Evolutionary conservation across 1,140 invertebrate genomes (phyloP).

Genomic region (Lineus longissimus): DNA sequence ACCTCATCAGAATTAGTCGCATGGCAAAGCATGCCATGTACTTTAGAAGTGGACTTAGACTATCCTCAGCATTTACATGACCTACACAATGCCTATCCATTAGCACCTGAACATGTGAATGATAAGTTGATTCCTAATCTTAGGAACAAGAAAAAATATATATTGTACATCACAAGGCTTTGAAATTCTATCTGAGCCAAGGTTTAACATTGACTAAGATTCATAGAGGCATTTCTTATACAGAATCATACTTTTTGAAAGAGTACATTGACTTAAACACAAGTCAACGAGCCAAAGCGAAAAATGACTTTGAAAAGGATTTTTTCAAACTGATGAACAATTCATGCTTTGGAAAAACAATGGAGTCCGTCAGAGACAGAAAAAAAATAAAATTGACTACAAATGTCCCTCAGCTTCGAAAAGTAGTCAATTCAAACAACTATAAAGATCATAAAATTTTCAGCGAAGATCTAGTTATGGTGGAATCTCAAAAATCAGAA

Average conservation of each 20-base stretch:
- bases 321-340: too few relatives aligned
- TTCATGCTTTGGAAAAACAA: constrained; percentile 1
- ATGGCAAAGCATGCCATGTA: constrained; percentile 37
- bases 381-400: neutral
- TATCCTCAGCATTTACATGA: constrained; percentile 55
- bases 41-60: constrained; percentile 52
- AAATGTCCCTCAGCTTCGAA: neutral
- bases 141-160: constrained; percentile 21
- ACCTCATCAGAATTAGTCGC: too few relatives aligned
- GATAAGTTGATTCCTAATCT: constrained; percentile 25
- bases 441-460: too few relatives aligned
- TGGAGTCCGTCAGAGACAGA: constrained; percentile 1
- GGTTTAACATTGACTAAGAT: neutral
- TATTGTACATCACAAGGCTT: constrained; percentile 15
- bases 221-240: too few relatives aligned
- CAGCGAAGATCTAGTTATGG: too few relatives aligned
- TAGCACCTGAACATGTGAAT: constrained; percentile 43
- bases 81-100: constrained; percentile 56
- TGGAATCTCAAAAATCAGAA: too few relatives aligned
- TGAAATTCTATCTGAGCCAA: too few relatives aligned
- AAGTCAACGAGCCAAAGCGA: too few relatives aligned
- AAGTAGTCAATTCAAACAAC: too few relatives aligned
- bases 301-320: too few relatives aligned
- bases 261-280: neutral
- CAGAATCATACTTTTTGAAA: too few relatives aligned